Evolutionary conservation across 2,888 invertebrate genomes (phyloP), one percentile per base, ranked within the genome.

Genomic region (Ophion obscuratus): DNA sequence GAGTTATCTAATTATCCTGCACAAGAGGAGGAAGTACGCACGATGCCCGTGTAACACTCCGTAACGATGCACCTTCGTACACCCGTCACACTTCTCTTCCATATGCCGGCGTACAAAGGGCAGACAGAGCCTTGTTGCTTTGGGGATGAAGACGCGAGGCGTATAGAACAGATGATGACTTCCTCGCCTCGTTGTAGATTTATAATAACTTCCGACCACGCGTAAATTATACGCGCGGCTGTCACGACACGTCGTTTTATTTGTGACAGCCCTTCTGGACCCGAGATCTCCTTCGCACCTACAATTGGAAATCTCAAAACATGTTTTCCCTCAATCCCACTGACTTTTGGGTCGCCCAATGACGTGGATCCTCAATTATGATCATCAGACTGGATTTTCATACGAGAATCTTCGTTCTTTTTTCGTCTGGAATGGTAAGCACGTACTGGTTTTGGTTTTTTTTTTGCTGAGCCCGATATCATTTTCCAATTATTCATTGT

Each of bases 1-100:
- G 84, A 88, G 85, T 87, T 85, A 88, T 88, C 79, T 88, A 87
- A 89, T 89, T 89, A 86, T 83, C 77, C 24, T 44, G 36, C 66
- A 53, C 53, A 53, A 53, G 31, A 31, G 74, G 62, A 78, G 76
- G 84, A 57, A 73, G 74, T 68, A 44, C 61, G 44, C 64, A 67
- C 24, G 40, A 20, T 67, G 57, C 24, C 67, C 40, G 61, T 78
- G 53, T 61, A 78, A 70, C 70, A 47, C 44, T 31, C 70, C 31
- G 44, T 78, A 70, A 78, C 78, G 78, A 78, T 14, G 78, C 61
- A 44, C 44, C 68, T 78, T 47, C 61, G 53, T 62, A 61, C n/a
- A 70, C 78, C 61, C 59, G 64, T 44, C 64, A 74, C 59, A 81
- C 24, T 27, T n/a, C 53, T 14, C 20, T 20, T 27, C 59, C 64